Evolutionary conservation across 2,113 vertebrate species (phyloP), one percentile per base, ranked within the genome.

Genomic region (Plecturocebus donacophilus): DNA sequence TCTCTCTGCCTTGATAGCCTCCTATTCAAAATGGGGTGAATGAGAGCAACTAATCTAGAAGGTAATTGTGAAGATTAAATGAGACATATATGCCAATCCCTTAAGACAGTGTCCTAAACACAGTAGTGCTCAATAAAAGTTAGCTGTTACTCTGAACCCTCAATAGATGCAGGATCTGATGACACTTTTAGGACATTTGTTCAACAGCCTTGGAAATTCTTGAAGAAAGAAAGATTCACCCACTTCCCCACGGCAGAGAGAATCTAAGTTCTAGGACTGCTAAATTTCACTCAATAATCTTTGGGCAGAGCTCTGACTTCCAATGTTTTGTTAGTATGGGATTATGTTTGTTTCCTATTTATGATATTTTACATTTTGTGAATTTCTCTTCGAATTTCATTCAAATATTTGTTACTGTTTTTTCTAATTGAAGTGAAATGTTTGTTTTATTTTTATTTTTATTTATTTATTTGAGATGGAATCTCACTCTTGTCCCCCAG

Each of bases 31-130:
- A 13, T 9, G 52, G 49, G 35, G 64, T 6, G 52, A 35, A 49
- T 8, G 45, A 38, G 4, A 45, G 54, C 54, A 16, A 11, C 20
- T 61, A 23, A 35, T 9, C 20, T 8, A 75, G 84, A 45, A 73
- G n/a, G 3, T 23, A 4, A 25, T 3, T 21, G 14, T 13, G 8
- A 73, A 25, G n/a, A 20, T 42, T 35, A 54, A n/a, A 42, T 35
- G 12, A 58, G 23, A 40, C 5, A 0, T 2, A 30, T 6, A 12
- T 19, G 40, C 5, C 12, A 19, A 8, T 23, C 2, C 19, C 14
- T 56, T 38, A 27, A 56, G 23, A 35, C 1, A 13, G 19, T 8
- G 11, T 5, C 30, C 56, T 9, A 30, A 20, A 38, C 42, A 35
- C 9, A 86, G 47, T 4, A 1, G 3, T 35, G 61, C 11, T 16